Conservation (phyloP, 2,888 invertebrate species). For the Falcaria lacertinaria region DNA sequence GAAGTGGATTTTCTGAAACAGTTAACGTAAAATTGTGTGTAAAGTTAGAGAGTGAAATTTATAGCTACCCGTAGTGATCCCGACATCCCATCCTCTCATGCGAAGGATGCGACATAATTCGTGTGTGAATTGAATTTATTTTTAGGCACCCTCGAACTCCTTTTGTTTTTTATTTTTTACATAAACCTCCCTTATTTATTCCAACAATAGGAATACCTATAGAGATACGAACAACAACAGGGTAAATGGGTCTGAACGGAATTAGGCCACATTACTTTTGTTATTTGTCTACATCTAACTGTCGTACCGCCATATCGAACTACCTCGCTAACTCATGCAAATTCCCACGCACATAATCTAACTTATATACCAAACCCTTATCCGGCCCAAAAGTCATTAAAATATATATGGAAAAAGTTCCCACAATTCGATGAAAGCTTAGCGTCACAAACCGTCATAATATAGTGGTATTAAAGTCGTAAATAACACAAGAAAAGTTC, state of each 20-base stretch:
- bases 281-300: background rate
- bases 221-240: background rate
- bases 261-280: background rate
- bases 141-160: background rate
- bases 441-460: constrained; percentile 19
- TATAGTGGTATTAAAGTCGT: constrained; percentile 23
- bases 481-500: constrained; percentile 29
- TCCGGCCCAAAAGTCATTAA: background rate
- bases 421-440: constrained; percentile 14
- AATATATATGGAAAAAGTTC: constrained; percentile 21
- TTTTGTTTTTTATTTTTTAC: background rate
- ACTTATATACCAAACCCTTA: background rate
- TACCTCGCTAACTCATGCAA: background rate
- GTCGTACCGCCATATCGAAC: background rate
- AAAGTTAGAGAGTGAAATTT: constrained; percentile 29
- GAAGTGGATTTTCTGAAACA: background rate
- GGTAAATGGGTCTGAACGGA: constrained; percentile 2
- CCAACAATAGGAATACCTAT: background rate
- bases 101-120: constrained; percentile 4
- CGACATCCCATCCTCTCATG: constrained; percentile 14
- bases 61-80: constrained; percentile 23
- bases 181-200: background rate
- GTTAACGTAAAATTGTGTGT: constrained; percentile 1
- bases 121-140: constrained; percentile 1
- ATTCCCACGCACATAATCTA: background rate